Evolutionary conservation across 1,140 invertebrate genomes (phyloP).

Genomic region (Orius laevigatus): DNA sequence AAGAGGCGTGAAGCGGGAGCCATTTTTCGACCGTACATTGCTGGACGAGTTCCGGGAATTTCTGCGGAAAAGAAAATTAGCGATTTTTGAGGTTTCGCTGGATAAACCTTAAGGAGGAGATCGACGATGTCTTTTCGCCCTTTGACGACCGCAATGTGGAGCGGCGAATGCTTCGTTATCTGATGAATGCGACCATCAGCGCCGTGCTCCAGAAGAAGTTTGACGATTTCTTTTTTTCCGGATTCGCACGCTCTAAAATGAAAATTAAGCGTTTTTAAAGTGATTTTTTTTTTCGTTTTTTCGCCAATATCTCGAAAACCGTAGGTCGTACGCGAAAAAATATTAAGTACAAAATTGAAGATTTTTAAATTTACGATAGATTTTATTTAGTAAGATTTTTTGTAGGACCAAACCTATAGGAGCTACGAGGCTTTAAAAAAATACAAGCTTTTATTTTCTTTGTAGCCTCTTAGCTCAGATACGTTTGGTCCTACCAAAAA

Average conservation of each 20-base stretch:
- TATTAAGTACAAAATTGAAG: too few relatives aligned
- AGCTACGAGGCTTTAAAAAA: too few relatives aligned
- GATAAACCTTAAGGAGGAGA: conserved; percentile 41
- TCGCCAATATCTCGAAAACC: too few relatives aligned
- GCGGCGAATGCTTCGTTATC: conserved; percentile 77
- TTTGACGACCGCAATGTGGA: conserved; percentile 82
- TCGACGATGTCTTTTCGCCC: conserved; percentile 67
- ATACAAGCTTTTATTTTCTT: too few relatives aligned
- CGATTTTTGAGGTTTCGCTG: too few relatives aligned
- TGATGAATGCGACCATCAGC: conserved; percentile 76
- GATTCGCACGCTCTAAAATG: conserved; percentile 55
- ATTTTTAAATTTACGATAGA: too few relatives aligned
- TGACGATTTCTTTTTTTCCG: conserved; percentile 64
- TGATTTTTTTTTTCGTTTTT: not conserved
- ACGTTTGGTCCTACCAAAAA: too few relatives aligned
- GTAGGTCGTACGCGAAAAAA: too few relatives aligned
- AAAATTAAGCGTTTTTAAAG: not conserved
- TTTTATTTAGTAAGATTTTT: too few relatives aligned
- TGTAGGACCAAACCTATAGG: too few relatives aligned
- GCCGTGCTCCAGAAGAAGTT: conserved; percentile 57
- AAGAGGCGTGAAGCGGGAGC: conserved; percentile 83
- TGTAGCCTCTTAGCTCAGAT: too few relatives aligned
- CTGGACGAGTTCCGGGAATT: conserved; percentile 43
- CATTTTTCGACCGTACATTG: conserved; percentile 78
- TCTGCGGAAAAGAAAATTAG: conserved; percentile 26